A percentile compares a stretch with the other conserved stretches of the same genome.
These are phyloP conservation scores for Sarcophaga bullata DNA, from an alignment of 1,140 invertebrate genomes.

Conservation along the genomic window DNA sequence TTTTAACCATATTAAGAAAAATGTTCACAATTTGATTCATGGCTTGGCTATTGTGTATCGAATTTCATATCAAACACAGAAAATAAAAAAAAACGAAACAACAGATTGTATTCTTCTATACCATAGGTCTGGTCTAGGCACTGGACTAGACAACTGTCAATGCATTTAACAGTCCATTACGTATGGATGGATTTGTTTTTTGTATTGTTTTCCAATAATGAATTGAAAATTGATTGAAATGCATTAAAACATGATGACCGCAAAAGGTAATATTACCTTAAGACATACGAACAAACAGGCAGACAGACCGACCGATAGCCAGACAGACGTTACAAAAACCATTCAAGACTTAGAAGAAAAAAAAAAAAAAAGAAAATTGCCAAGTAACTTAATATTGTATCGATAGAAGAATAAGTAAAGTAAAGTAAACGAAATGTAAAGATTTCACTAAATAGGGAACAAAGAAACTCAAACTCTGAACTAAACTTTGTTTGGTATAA, in stretches of 20 bases:
- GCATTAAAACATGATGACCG: conserved; percentile 4
- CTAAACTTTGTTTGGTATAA: neutral
- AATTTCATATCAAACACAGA: neutral
- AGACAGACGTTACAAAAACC: neutral
- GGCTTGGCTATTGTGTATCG: neutral
- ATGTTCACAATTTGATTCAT: conserved; percentile 14
- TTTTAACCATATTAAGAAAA: neutral
- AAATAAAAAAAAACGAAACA: too few relatives aligned
- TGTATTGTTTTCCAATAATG: neutral
- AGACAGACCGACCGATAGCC: neutral
- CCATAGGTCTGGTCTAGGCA: too few relatives aligned
- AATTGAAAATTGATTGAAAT: conserved; percentile 1
- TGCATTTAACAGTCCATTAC: too few relatives aligned
- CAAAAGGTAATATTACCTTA: conserved; percentile 15
- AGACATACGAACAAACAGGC: neutral
- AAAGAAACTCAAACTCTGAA: neutral
- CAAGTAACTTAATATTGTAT: too few relatives aligned
- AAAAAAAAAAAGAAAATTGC: neutral
- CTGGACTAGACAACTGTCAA: too few relatives aligned
- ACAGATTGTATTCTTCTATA: too few relatives aligned
- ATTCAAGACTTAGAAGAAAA: neutral
- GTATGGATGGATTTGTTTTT: too few relatives aligned
- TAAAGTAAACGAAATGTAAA: too few relatives aligned
- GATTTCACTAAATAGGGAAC: too few relatives aligned
- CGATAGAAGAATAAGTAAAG: too few relatives aligned